Evolutionary conservation across 2,888 invertebrate species (phyloP), one percentile per base, ranked within the genome.

Genomic region (Brenthis daphne): DNA sequence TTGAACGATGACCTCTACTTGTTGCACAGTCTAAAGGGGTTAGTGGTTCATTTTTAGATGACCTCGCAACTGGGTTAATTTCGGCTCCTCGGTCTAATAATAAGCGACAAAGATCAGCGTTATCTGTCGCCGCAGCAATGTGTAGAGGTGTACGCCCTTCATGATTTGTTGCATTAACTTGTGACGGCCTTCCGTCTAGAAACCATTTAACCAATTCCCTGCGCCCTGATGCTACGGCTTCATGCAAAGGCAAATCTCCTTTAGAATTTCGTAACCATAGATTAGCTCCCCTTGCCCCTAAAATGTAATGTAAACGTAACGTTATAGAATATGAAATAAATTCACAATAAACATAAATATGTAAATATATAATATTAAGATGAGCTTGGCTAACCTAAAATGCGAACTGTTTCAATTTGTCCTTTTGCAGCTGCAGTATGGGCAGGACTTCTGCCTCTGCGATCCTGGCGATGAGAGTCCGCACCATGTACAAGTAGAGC

Each of bases 401-500:
- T 94, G 75, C 97, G 96, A 11, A 98, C 93, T 11, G 97, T 97
- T 85, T 98, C 97, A 74, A 98, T 94, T 84, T 99, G 99, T 0
- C 99, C 99, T 86, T 99, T 99, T 8, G 98, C 97, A 68, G 99
- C 98, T 1, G 98, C 98, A 79, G 98, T 99, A 80, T 99, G 97
- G 0, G 98, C 98, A 1, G 98, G 97, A 73, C 97, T 98, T 74
- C 99, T 94, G 13, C 98, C 98, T 83, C 98, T 96, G 64, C 97
- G 94, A 84, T 99, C 99, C 85, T 98, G 98, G 16, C 98, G 94
- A 89, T 99, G 98, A 0, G 98, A 95, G 85, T 99, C 96, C 0
- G 99, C 97, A 0, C 97, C 98, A 74, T 97, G 95, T 71, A 96
- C 96, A n/a, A 99, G 92, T 55, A 99, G 92, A 3, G 98, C 94